Evolutionary conservation across 2,113 vertebrate species (phyloP).

Genomic region (Myiagra hebetior): DNA sequence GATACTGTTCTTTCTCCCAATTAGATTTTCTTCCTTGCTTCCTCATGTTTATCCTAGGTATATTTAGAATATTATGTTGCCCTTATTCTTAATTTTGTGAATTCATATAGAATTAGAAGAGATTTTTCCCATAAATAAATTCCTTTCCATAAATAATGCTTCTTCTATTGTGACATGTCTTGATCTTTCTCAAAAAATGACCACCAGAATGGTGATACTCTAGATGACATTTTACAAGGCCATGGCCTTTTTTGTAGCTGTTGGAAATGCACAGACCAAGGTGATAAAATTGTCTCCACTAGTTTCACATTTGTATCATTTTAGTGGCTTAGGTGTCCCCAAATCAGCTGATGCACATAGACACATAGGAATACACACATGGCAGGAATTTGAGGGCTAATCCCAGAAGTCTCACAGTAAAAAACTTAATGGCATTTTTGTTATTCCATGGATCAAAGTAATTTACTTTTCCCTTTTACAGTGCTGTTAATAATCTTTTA

Average conservation of each 20-base stretch:
- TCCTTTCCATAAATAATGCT: background rate
- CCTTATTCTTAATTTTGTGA: background rate
- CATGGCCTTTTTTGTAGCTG: background rate
- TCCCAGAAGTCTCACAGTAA: background rate
- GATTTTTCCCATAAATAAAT: background rate
- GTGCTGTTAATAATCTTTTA: background rate
- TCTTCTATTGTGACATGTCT: background rate
- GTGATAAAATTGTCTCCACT: background rate
- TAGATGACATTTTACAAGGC: background rate
- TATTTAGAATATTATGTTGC: background rate
- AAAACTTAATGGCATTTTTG: background rate
- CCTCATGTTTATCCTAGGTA: background rate
- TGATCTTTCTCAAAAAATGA: background rate
- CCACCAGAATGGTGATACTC: background rate
- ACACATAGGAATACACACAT: background rate
- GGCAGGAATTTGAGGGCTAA: background rate
- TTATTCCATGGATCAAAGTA: background rate
- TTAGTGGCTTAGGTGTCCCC: background rate
- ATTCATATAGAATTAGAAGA: background rate
- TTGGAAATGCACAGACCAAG: background rate
- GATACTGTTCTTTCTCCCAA: background rate
- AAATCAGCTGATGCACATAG: background rate
- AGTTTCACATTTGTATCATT: background rate
- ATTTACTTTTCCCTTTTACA: background rate
- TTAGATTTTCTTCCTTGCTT: background rate